A percentile compares a stretch with the other conserved stretches of the same genome.
These are phyloP conservation scores for Achatina immaculata DNA, from an alignment of 1,140 invertebrate species.

Conservation along the genomic window DNA sequence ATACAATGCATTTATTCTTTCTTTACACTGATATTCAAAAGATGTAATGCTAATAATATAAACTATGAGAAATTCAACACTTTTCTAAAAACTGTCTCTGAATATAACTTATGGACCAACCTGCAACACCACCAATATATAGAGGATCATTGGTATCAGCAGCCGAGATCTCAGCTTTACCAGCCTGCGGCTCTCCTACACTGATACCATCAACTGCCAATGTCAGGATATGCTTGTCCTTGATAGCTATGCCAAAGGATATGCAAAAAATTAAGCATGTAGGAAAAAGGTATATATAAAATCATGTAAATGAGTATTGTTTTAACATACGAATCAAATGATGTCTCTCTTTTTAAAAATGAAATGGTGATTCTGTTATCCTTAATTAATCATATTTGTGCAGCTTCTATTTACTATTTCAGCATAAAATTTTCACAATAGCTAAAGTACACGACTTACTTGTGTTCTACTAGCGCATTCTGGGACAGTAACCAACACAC, in stretches of 20 bases:
- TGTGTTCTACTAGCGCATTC: no score
- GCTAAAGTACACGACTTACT: no score
- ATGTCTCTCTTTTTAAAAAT: no score
- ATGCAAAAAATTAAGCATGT: not conserved
- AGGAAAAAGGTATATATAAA: no score
- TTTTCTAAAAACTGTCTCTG: not conserved
- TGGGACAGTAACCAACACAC: no score
- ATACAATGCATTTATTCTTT: not conserved
- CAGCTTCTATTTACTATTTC: no score
- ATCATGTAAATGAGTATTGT: no score
- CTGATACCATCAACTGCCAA: conserved; percentile 84
- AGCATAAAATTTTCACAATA: no score
- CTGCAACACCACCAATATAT: conserved; percentile 89
- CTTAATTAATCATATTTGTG: no score
- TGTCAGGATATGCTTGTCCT: conserved; percentile 86
- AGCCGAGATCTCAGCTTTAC: conserved; percentile 76
- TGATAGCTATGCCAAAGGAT: conserved; percentile 78
- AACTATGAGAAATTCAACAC: not conserved
- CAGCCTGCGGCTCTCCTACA: conserved; percentile 77
- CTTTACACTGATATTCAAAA: not conserved
- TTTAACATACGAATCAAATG: no score
- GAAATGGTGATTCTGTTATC: no score
- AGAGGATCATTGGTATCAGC: conserved; percentile 87
- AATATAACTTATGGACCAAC: conserved; percentile 54
- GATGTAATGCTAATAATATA: not conserved